Base-by-base conservation (phyloP, 1,140 invertebrate species). In the Drosophila lacteicornis region DNA sequence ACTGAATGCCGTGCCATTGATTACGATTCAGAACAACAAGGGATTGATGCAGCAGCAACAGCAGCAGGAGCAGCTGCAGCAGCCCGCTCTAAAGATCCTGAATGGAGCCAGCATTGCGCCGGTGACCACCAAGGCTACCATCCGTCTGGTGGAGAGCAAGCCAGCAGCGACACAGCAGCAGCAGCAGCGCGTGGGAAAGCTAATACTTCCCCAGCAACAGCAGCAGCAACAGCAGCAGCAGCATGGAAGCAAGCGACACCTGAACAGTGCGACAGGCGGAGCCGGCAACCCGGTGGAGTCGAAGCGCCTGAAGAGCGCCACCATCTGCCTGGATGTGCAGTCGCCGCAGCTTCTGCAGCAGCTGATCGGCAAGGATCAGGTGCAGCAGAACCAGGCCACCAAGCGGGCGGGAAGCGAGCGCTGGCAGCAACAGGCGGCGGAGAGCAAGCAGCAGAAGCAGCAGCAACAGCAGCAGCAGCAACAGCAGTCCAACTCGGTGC, bases 401-500 rank as follows among this genome's bases (percentile, higher is more conserved):
- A 91, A 88, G 73, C 63, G 76, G 13, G 65, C 80, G 4, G 67
- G 59, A 4, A 59, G 42, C 33, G 75, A 87, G 27, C 88, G 88
- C 55, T 91, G 88, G 67, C 69, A 66, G 51, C 69, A 62, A 22
- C 70, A 82, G 22, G 43, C 79, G 40, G 49, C 57, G 65, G 82
- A 57, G 79, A 77, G 57, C 73, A 83, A 78, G 30, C 86, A 80
- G 53, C 79, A 79, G 40, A 68, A 70, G 49, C 86, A 81, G 13
- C 75, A 75, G n/a, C 61, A 80, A 17, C 81, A 84, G n/a, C 80
- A 86, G 19, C 75, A 80, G 45, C 85, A 87, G 33, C 71, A 80
- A 9, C 76, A 80, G 63, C 86, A 87, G 57, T 91, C 82, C 60
- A 80, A 93, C 74, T 92, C 93, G 66, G 97, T 98, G 82, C 94